Percentiles rank a stretch among this genome's conserved stretches.
Conservation (phyloP, 2,797 vertebrate species). For the Mus caroli region DNA sequence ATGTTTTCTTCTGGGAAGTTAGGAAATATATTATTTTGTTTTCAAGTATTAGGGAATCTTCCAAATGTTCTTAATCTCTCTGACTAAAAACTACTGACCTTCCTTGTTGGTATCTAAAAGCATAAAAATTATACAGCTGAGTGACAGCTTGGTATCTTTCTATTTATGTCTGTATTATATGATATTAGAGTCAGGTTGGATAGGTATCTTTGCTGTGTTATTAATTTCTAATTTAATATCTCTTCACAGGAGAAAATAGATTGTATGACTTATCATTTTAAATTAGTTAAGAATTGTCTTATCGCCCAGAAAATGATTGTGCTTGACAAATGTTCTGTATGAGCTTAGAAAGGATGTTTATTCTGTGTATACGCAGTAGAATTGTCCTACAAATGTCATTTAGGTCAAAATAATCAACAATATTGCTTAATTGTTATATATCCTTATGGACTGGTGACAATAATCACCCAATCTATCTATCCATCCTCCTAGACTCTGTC, state of each 20-base stretch:
- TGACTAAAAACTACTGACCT: not conserved
- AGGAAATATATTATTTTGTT: not conserved
- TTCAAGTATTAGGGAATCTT: not conserved
- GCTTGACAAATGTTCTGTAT: conserved; percentile 9
- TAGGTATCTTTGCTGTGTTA: not conserved
- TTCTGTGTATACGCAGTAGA: not conserved
- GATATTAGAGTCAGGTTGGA: not conserved
- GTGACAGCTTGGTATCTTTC: not conserved
- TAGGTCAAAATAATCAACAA: not conserved
- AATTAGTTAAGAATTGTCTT: not conserved
- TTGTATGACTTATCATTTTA: conserved; percentile 31
- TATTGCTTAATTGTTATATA: not conserved
- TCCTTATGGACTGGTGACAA: not conserved
- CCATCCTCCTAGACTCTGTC: not conserved
- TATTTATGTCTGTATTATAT: not conserved
- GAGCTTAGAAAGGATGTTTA: not conserved
- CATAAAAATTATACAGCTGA: not conserved
- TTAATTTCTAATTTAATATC: conserved; percentile 19
- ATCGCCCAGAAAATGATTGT: not conserved
- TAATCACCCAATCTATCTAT: not conserved
- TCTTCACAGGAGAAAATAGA: not conserved
- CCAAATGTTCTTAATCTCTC: not conserved
- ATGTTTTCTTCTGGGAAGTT: not conserved
- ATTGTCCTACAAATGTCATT: not conserved
- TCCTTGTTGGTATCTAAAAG: not conserved